These are phyloP conservation scores for Cyprinodon tularosa DNA, from an alignment of 2,113 vertebrate genomes.

Conservation along the genomic window DNA sequence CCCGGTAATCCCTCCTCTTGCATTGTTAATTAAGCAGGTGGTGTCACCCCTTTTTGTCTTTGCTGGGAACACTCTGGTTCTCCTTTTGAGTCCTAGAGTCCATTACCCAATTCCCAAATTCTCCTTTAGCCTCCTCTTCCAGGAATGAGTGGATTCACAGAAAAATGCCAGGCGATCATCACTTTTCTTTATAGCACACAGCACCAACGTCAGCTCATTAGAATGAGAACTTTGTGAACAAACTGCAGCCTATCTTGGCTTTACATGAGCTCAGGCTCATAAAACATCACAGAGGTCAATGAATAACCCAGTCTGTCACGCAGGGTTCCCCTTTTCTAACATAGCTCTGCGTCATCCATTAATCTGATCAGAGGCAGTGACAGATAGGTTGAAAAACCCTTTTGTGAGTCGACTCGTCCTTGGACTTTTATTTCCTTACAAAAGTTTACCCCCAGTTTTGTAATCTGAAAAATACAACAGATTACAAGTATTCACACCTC, in stretches of 20 bases:
- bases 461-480: conserved; percentile 3
- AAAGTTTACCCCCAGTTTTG: background rate
- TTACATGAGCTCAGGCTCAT: conserved; percentile 48
- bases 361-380: conserved; percentile 30
- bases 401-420: conserved; percentile 13
- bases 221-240: conserved; percentile 55
- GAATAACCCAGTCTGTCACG: conserved; percentile 46
- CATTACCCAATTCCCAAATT: conserved; percentile 50
- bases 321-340: conserved; percentile 44
- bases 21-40: conserved; percentile 49
- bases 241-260: conserved; percentile 1
- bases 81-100: conserved; percentile 30
- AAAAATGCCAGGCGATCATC: conserved; percentile 49
- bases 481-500: no score
- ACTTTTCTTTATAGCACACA: conserved; percentile 63
- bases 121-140: conserved; percentile 54
- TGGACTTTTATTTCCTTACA: conserved; percentile 27
- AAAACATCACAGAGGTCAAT: conserved; percentile 56
- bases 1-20: conserved; percentile 29
- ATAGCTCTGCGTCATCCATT: conserved; percentile 26
- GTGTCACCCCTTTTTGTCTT: conserved; percentile 33
- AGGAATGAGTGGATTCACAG: conserved; percentile 48
- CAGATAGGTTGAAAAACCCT: conserved; percentile 39
- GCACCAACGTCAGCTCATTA: conserved; percentile 60
- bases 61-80: conserved; percentile 56